Evolutionary conservation across 1,140 invertebrate genomes (phyloP).

Genomic region (Bemisia tabaci): DNA sequence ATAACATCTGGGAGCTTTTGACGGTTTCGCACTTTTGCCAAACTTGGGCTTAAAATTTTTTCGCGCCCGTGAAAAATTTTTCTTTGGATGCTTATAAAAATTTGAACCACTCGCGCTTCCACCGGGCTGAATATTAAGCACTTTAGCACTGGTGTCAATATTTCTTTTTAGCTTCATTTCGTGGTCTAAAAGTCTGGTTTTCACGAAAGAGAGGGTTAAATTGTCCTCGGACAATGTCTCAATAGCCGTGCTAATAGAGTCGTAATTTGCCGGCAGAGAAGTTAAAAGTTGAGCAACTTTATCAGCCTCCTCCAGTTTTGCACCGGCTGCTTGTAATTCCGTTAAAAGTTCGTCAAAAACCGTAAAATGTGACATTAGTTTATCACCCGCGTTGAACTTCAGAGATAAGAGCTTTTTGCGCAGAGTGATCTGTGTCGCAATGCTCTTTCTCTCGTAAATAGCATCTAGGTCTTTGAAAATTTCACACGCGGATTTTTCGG

Average conservation of each 20-base stretch:
- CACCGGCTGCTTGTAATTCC: background rate
- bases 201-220: too few relatives aligned
- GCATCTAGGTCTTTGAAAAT: too few relatives aligned
- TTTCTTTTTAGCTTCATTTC: conserved; percentile 19
- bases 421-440: background rate
- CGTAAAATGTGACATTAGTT: background rate
- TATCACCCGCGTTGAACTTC: background rate
- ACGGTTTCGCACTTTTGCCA: too few relatives aligned
- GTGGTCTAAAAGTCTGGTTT: background rate
- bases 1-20: too few relatives aligned
- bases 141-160: conserved; percentile 30
- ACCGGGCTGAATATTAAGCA: conserved; percentile 16
- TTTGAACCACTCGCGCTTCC: too few relatives aligned
- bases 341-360: background rate
- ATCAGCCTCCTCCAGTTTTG: background rate
- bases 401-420: conserved; percentile 1
- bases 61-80: too few relatives aligned
- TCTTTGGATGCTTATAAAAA: too few relatives aligned
- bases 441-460: too few relatives aligned
- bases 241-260: background rate
- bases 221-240: too few relatives aligned
- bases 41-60: too few relatives aligned
- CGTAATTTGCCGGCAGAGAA: background rate
- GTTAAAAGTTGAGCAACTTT: background rate
- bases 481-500: too few relatives aligned